A percentile compares a stretch with the other conserved stretches of the same genome.
phyloP scores from a whole-genome alignment of 2,113 vertebrate species.

The Scolopax mira region DNA sequence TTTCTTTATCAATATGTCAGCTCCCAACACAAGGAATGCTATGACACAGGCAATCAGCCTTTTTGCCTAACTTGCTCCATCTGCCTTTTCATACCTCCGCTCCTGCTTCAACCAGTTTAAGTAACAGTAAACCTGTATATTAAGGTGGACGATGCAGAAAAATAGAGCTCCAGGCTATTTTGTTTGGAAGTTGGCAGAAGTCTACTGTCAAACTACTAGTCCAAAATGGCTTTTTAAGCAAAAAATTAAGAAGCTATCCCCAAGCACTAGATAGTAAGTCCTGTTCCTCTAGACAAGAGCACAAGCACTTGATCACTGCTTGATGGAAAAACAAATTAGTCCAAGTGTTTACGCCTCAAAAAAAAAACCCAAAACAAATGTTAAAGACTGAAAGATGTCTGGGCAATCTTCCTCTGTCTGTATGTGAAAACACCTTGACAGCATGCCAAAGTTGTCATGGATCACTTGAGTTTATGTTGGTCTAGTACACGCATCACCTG shows the following conservation, averaged over 20 bases:
- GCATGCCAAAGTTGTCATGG: background rate
- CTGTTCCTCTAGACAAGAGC: background rate
- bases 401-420: background rate
- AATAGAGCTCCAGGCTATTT: background rate
- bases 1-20: background rate
- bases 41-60: background rate
- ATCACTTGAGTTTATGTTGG: background rate
- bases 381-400: background rate
- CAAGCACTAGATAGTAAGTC: background rate
- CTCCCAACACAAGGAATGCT: background rate
- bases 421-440: background rate
- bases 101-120: background rate
- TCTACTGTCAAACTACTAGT: background rate
- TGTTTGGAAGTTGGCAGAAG: background rate
- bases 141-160: background rate
- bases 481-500: fast-evolving
- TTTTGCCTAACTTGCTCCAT: background rate
- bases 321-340: background rate
- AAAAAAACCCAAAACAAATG: too few species aligned
- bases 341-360: background rate
- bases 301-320: background rate
- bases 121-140: background rate
- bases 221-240: background rate
- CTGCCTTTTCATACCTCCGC: background rate
- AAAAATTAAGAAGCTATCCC: background rate